A percentile compares a stretch with the other conserved stretches of the same genome.
These are phyloP conservation scores for Oreochromis tanganicae DNA, from an alignment of 2,113 vertebrate species.

Conservation along the genomic window DNA sequence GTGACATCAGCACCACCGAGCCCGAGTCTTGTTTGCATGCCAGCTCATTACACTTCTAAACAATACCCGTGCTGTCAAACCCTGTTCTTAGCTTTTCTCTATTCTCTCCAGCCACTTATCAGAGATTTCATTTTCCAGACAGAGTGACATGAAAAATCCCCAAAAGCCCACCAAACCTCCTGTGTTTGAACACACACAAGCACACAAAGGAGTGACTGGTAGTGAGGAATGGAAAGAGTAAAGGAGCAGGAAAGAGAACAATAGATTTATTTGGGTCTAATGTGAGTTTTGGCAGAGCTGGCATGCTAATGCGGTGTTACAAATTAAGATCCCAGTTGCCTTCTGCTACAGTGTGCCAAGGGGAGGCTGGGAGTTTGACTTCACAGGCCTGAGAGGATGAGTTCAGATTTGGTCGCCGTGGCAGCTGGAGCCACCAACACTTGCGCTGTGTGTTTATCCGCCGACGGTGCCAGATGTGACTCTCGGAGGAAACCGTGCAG, in stretches of 20 bases:
- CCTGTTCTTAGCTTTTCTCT: not conserved
- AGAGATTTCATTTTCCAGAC: constrained; percentile 41
- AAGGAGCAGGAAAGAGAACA: not conserved
- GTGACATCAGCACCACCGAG: constrained; percentile 1
- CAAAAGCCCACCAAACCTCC: constrained; percentile 8
- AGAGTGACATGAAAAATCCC: constrained; percentile 35
- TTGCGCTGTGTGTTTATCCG: not conserved
- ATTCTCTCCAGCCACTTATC: constrained; percentile 20
- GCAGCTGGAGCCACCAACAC: constrained; percentile 47
- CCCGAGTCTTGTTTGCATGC: not conserved
- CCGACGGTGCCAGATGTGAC: constrained; percentile 42
- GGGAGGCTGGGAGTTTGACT: constrained; percentile 32
- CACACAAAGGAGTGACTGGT: constrained; percentile 17
- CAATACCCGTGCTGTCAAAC: constrained; percentile 20
- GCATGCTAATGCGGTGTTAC: constrained; percentile 21
- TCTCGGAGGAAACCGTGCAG: constrained; percentile 26
- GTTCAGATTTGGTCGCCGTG: constrained; percentile 4
- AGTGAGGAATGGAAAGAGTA: not conserved
- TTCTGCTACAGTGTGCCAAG: constrained; percentile 8
- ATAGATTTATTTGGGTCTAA: not conserved
- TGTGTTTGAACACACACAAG: constrained; percentile 21
- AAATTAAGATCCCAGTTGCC: constrained; percentile 52
- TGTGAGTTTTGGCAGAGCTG: not conserved
- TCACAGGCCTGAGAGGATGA: constrained; percentile 9
- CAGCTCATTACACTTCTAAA: constrained; percentile 44